Evolutionary conservation across 2,888 invertebrate species (phyloP), one percentile per base, ranked within the genome.

Genomic region (Linhomoeus sp.): DNA sequence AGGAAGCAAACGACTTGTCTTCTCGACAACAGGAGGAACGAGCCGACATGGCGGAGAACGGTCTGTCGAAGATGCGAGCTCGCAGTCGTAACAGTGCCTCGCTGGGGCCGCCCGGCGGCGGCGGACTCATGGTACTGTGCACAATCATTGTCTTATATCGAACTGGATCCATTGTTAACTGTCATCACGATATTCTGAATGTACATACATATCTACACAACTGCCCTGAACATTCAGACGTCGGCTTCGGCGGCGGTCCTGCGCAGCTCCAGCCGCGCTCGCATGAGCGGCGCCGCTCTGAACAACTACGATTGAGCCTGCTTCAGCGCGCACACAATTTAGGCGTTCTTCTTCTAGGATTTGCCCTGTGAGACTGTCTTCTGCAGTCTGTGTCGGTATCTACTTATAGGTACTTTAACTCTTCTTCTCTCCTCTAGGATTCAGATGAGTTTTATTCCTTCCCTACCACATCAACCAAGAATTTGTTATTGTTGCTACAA

Each of bases 21-120:
- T n/a, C n/a, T n/a, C n/a, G n/a, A n/a, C n/a, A n/a, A n/a, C n/a
- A 29, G 29, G 71, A 71, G 57, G 70, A 70, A 55, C 62, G 69
- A 25, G 71, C 71, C 38, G 70, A 71, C 51, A 55, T 65, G 43
- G 68, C 71, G 48, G 70, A 71, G 57, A 66, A 64, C 55, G 60
- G 66, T 26, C 58, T 72, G 45, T 58, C 64, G 44, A 71, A 70
- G 57, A 61, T 71, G 55, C 64, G 71, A 37, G 65, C 68, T 50
- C 64, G 65, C 51, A 62, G 61, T 51, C 58, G 62, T 48, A 59
- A 33, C 43, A 9, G 33, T 7, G 43, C 33, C 33, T 20, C 20
- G 3, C 25, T 25, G 7, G 40, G 40, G 15, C 24, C 41, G 9
- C 23, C 37, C 3, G 17, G 5, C 3, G 37, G 25, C 29, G 12